Conservation (phyloP, 2,113 vertebrate genomes). For the Microcebus ravelobensis region DNA sequence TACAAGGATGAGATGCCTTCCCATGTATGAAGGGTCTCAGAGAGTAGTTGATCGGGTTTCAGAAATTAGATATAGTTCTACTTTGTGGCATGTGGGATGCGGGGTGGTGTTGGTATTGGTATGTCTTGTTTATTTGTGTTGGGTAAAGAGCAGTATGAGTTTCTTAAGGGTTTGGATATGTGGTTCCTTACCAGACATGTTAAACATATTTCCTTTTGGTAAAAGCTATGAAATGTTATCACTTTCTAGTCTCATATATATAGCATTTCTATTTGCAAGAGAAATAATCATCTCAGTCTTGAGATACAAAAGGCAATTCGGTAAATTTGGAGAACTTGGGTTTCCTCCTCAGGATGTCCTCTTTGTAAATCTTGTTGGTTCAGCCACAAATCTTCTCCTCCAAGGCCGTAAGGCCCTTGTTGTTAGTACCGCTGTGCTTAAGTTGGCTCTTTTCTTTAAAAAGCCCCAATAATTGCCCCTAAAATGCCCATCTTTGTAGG, state of each 20-base stretch:
- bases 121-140: not conserved
- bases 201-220: not conserved
- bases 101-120: not conserved
- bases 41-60: not conserved
- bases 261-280: not conserved
- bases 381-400: not conserved
- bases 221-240: not conserved
- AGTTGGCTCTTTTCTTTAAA: not conserved
- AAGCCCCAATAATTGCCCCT: not conserved
- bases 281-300: not conserved
- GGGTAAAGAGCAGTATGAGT: not conserved
- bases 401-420: not conserved
- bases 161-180: not conserved
- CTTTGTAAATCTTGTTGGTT: not conserved
- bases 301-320: not conserved
- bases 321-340: not conserved
- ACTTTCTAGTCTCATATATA: not conserved
- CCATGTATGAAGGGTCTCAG: not conserved
- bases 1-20: not conserved
- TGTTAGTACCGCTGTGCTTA: not conserved
- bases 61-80: not conserved
- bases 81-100: not conserved
- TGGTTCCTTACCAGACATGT: not conserved
- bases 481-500: not conserved
- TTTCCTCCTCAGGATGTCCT: not conserved